Evolutionary conservation across 2,888 invertebrate species (phyloP), one percentile per base, ranked within the genome.

Genomic region (Coremacera marginata): DNA sequence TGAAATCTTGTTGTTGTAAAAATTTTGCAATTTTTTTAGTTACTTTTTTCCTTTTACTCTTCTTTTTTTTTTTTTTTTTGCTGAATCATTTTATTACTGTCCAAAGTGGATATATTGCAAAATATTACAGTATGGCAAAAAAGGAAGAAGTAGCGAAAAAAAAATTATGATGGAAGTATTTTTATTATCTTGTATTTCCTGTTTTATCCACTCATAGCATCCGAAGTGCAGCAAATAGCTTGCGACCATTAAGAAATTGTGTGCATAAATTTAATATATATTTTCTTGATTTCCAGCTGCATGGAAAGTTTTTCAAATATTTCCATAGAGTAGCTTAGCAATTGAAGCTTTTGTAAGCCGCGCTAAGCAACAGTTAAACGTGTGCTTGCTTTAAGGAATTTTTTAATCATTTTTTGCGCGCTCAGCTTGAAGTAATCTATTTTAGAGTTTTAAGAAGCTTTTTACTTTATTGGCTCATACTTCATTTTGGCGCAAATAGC

Each of bases 81-180:
- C 16, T 51, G 51, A 31, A 2, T 31, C 4, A n/a, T 63, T 8
- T 37, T 74, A 11, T 51, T 65, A 19, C 25, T 72, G 25, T 60
- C 27, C 49, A 68, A 68, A 76, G 73, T 70, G 57, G 76, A 76
- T 76, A 73, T 73, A 73, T 70, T 76, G 76, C 70, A 75, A 78
- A 75, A 75, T 78, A 78, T 78, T 78, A 67, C 78, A 78, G 70
- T 67, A 44, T 70, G 5, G 44, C 37, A 31, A 73, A 57, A 44
- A 44, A 11, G 44, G 1, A 44, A 44, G 2, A 14, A 44, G 7
- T 1, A 37, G 8, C 44, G 44, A 11, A 44, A 11, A 44, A 44
- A 44, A 68, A 68, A 51, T 68, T 68, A 51, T 68, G 49, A 68
- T 51, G 49, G 68, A 51, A 68, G 51, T 31, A 27, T 70, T 70